Evolutionary conservation across 2,797 vertebrate genomes (phyloP), one percentile per base, ranked within the genome.

Genomic region (Protonibea diacanthus): DNA sequence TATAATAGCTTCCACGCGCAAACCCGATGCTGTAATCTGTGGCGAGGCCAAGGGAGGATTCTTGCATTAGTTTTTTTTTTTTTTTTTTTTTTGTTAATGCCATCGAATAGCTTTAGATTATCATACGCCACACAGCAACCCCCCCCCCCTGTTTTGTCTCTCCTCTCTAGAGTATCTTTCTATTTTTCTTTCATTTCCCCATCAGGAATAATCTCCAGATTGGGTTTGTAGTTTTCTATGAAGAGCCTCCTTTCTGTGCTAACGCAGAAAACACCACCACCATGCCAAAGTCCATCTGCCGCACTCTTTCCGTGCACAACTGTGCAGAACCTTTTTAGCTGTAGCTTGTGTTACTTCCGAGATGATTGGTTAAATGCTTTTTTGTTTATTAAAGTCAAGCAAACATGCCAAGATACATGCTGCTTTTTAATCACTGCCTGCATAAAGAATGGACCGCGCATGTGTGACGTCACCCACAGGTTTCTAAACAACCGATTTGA

Each of bases 1-100:
- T 93, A 93, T 94, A 94, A 95, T 88, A 85, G 87, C 80, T 82
- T 91, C 87, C 84, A 84, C 91, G 92, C 76, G 85, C 89, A 89
- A 93, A 89, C 91, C 90, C 79, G 80, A 86, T 78, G 86, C 89
- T 92, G 89, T 94, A 94, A 95, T 95, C 93, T 93, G 93, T 77
- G 80, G 85, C 84, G 29, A 81, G 76, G 90, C 89, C 89, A 83
- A 81, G 74, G 79, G 89, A 90, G 83, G 88, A 91, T 92, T 95
- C 92, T 90, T 94, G 90, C 89, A 93, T 94, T 93, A 88, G 76
- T 8, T 71, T 76, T 76, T 81, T 81, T 80, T 82, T 76, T 81
- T 81, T 80, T 82, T 86, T 83, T 77, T 74, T 81, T 86, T 88
- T 55, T 69, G 67, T 93, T 92, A 91, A 94, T 94, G 90, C 91